These are phyloP conservation scores for Trochalopteron elliotii DNA, from an alignment of 2,113 vertebrate genomes.

Conservation along the genomic window DNA sequence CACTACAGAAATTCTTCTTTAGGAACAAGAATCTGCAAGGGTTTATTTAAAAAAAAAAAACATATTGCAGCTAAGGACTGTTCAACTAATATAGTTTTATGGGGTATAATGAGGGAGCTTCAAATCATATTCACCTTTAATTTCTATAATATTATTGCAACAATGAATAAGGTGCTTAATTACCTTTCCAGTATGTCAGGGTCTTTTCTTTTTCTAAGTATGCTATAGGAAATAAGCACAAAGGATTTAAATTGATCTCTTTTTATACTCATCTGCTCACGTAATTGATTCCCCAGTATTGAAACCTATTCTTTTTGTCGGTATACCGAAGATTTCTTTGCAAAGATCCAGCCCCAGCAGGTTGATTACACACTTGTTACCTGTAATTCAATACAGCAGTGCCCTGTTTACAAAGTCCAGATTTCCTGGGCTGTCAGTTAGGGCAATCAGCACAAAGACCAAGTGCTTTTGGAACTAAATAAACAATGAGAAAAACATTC, in stretches of 20 bases:
- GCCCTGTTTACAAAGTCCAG: slow-evolving; percentile 77
- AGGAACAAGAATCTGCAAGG: not conserved
- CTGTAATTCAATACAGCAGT: slow-evolving; percentile 75
- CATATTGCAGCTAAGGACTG: slow-evolving; percentile 6
- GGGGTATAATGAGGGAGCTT: slow-evolving; percentile 50
- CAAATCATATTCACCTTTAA: slow-evolving; percentile 46
- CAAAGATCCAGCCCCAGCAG: slow-evolving; percentile 61
- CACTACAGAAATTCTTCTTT: not conserved
- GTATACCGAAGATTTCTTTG: slow-evolving; percentile 1
- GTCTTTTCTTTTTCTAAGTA: slow-evolving; percentile 23
- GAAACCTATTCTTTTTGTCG: slow-evolving; percentile 52
- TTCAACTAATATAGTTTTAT: slow-evolving; percentile 45
- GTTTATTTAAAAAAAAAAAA: not conserved
- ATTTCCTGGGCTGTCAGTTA: slow-evolving; percentile 79
- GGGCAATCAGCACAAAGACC: slow-evolving; percentile 75
- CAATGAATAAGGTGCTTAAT: slow-evolving; percentile 52
- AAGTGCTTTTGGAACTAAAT: slow-evolving; percentile 78
- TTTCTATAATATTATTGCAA: slow-evolving; percentile 52
- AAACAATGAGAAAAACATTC: slow-evolving; percentile 76
- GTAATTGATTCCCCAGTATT: slow-evolving; percentile 31
- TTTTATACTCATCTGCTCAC: slow-evolving; percentile 51
- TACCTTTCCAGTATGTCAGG: slow-evolving; percentile 14
- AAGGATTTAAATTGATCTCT: slow-evolving; percentile 26
- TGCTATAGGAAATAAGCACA: slow-evolving; percentile 27
- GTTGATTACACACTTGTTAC: slow-evolving; percentile 74